phyloP scores from a whole-genome alignment of 2,888 invertebrate species.

The Coremacera marginata region DNA sequence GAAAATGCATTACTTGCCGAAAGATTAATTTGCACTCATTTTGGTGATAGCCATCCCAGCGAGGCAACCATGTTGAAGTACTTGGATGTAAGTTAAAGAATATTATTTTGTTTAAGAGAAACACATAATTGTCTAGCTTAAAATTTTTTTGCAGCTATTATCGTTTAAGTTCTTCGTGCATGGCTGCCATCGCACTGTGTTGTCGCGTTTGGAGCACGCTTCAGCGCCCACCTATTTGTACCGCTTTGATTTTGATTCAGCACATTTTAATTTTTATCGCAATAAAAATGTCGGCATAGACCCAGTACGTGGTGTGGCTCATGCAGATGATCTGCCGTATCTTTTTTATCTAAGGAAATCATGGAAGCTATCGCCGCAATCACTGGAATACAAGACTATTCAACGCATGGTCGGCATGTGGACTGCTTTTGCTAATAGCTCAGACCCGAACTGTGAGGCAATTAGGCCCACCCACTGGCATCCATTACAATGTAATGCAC shows the following conservation, averaged over 20 bases:
- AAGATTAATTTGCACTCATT: slow-evolving; percentile 68
- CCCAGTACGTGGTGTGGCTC: slow-evolving; percentile 60
- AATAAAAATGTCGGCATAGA: slow-evolving; percentile 58
- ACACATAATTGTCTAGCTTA: background rate
- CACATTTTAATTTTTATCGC: slow-evolving; percentile 60
- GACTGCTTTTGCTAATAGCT: slow-evolving; percentile 61
- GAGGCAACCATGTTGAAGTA: slow-evolving; percentile 60
- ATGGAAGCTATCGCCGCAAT: slow-evolving; percentile 47
- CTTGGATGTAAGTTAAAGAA: slow-evolving; percentile 57
- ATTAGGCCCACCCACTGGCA: slow-evolving; percentile 54
- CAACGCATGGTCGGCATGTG: slow-evolving; percentile 60
- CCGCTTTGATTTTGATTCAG: slow-evolving; percentile 67
- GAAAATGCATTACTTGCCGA: slow-evolving; percentile 49
- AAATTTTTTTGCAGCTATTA: slow-evolving; percentile 54
- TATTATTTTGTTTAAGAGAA: background rate
- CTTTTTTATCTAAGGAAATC: slow-evolving; percentile 57
- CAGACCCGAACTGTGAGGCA: slow-evolving; percentile 60
- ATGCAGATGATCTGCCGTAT: slow-evolving; percentile 66
- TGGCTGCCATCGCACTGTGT: slow-evolving; percentile 60
- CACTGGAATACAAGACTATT: slow-evolving; percentile 59
- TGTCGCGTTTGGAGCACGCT: slow-evolving; percentile 56
- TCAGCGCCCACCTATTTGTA: slow-evolving; percentile 62
- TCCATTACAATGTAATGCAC: slow-evolving; percentile 51
- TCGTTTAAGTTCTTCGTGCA: slow-evolving; percentile 66
- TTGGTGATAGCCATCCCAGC: slow-evolving; percentile 62